Evolutionary conservation across 2,888 invertebrate genomes (phyloP), one percentile per base, ranked within the genome.

Genomic region (Prionchulus punctatus): DNA sequence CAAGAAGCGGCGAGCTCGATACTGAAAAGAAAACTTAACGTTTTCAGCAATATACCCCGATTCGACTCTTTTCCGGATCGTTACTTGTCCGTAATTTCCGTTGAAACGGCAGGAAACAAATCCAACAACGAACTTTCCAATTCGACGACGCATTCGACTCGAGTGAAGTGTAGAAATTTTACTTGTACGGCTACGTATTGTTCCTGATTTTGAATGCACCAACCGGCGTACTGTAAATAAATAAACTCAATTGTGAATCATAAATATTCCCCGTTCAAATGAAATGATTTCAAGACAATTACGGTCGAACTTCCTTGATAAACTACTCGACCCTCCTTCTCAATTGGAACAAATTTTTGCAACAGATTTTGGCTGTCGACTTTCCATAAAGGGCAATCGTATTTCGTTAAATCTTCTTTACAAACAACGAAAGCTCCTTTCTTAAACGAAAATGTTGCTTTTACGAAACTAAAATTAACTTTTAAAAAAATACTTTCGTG

Each of bases 331-430:
- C 26, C 54, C 15, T 28, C 48, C 21, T 47, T 15, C 15, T 54
- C 54, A 2, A 7, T 53, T 7, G 50, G 55, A 27, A 28, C 3
- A 57, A 64, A 69, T 58, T 68, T 69, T 58, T 69, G 69, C 15
- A 69, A 61, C 45, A 69, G 60, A 57, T 67, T 69, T 58, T 67
- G 68, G 57, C 66, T 69, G 59, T 69, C 69, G 4, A 69, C 66
- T 42, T 63, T 59, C 69, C 69, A 69, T 18, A 69, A 61, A 1
- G 68, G 63, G 48, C 68, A 67, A 51, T 67, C 65, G 18, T 59
- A 57, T 45, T 61, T 63, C 30, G 62, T 58, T 2, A 67, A 47
- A 53, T 69, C 69, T 2, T 60, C 54, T 56, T 69, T 69, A 55
- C 60, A 60, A 4, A 68, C 65, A 7, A 69, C 63, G 59, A 68